Conservation (phyloP, 1,140 invertebrate genomes). For the Ectropis grisescens region DNA sequence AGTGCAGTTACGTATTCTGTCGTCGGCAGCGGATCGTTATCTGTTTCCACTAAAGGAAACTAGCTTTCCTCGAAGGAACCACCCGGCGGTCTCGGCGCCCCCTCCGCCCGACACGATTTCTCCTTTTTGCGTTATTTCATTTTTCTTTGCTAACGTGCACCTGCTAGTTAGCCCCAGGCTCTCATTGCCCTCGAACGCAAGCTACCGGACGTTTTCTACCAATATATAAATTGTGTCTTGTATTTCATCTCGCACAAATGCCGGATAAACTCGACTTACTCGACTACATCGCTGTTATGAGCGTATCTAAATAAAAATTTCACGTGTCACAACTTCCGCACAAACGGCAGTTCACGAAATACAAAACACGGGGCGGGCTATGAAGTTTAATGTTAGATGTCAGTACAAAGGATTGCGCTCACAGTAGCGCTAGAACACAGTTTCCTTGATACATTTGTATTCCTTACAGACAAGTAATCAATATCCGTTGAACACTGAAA, state of each 20-base stretch:
- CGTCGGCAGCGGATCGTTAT: constrained; percentile 67
- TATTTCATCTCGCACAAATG: too few species aligned
- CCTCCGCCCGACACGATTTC: constrained; percentile 35
- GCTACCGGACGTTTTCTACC: too few species aligned
- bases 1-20: constrained; percentile 67
- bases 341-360: too few species aligned
- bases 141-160: constrained; percentile 63
- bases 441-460: constrained; percentile 62
- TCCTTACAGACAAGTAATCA: constrained; percentile 60
- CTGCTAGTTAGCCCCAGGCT: constrained; percentile 58
- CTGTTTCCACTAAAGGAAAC: constrained; percentile 69
- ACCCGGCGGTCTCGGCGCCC: constrained; percentile 34
- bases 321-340: too few species aligned
- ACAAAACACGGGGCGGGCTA: constrained; percentile 20
- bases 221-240: too few species aligned
- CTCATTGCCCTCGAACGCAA: constrained; percentile 37
- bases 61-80: constrained; percentile 64
- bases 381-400: constrained; percentile 57
- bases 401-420: constrained; percentile 38
- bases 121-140: constrained; percentile 67
- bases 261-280: too few species aligned
- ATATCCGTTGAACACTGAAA: constrained; percentile 44
- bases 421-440: constrained; percentile 31
- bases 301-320: too few species aligned
- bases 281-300: too few species aligned